Conservation (phyloP, 2,888 invertebrate genomes). For the Nyleta sp. region DNA sequence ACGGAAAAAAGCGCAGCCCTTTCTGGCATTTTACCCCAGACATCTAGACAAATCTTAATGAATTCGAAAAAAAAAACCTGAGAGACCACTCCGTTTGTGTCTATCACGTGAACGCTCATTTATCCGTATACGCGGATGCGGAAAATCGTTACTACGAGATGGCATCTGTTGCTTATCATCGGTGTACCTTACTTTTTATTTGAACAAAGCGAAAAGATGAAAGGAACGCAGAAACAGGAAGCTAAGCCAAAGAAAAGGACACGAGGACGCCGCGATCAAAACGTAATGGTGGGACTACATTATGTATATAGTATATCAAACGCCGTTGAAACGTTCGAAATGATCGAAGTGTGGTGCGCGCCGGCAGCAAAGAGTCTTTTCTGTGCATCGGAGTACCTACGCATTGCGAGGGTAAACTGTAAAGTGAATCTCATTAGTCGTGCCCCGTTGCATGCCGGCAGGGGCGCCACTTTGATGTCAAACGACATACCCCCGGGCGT, state of each 20-base stretch:
- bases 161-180: slow-evolving; percentile 61
- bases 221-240: slow-evolving; percentile 62
- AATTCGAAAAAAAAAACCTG: slow-evolving; percentile 32
- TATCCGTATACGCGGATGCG: slow-evolving; percentile 43
- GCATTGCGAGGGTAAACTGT: slow-evolving; percentile 75
- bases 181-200: slow-evolving; percentile 52
- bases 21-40: slow-evolving; percentile 22
- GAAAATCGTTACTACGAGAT: slow-evolving; percentile 57
- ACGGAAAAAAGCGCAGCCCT: slow-evolving; percentile 4
- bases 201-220: slow-evolving; percentile 63
- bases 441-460: slow-evolving; percentile 73
- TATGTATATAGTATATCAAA: slow-evolving; percentile 69
- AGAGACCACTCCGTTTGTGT: slow-evolving; percentile 13
- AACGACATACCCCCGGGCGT: slow-evolving; percentile 72
- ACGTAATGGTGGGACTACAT: slow-evolving; percentile 67
- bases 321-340: slow-evolving; percentile 68
- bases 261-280: slow-evolving; percentile 57
- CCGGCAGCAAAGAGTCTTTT: slow-evolving; percentile 67
- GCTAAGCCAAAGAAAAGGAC: slow-evolving; percentile 67
- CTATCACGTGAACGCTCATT: slow-evolving; percentile 36
- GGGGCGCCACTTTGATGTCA: slow-evolving; percentile 77
- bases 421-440: slow-evolving; percentile 82
- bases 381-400: slow-evolving; percentile 66
- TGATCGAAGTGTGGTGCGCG: slow-evolving; percentile 71
- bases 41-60: slow-evolving; percentile 47